Evolutionary conservation across 37 sponge, comb jelly and placozoan species (phyloP).

Genomic region (Cladorhizidae sp.): DNA sequence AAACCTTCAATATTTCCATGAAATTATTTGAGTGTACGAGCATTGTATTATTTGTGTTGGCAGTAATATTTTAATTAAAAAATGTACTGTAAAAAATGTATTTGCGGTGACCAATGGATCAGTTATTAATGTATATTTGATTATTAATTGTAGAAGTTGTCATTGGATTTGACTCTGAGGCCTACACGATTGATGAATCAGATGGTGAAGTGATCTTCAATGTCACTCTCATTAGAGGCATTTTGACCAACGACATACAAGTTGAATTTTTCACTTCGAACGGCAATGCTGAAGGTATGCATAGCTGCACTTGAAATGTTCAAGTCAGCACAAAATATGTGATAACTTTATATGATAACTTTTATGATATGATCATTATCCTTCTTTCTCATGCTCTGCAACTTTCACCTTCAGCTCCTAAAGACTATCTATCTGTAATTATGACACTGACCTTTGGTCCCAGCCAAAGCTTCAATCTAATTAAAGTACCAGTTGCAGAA

Average conservation of each 20-base stretch:
- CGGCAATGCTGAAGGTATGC: not conserved
- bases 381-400: too few species aligned
- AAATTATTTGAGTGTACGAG: too few species aligned
- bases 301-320: not conserved
- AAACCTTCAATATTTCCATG: too few species aligned
- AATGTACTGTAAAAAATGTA: too few species aligned
- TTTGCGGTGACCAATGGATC: too few species aligned
- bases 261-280: not conserved
- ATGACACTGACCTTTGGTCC: not conserved
- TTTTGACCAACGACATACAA: not conserved
- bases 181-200: not conserved
- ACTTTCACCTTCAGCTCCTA: not conserved
- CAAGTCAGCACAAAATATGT: not conserved
- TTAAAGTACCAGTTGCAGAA: not conserved
- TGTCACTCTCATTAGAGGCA: not conserved
- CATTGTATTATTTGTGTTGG: too few species aligned
- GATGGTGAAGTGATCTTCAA: not conserved
- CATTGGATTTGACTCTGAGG: not conserved
- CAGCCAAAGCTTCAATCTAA: not conserved
- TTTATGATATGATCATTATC: too few species aligned
- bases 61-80: too few species aligned
- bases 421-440: not conserved
- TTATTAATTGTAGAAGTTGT: not conserved
- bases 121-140: not conserved
- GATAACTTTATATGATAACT: not conserved